A percentile compares a stretch with the other conserved stretches of the same genome.
Evolutionary conservation across 2,113 vertebrate genomes (phyloP).

Genomic region (Octodon degus): DNA sequence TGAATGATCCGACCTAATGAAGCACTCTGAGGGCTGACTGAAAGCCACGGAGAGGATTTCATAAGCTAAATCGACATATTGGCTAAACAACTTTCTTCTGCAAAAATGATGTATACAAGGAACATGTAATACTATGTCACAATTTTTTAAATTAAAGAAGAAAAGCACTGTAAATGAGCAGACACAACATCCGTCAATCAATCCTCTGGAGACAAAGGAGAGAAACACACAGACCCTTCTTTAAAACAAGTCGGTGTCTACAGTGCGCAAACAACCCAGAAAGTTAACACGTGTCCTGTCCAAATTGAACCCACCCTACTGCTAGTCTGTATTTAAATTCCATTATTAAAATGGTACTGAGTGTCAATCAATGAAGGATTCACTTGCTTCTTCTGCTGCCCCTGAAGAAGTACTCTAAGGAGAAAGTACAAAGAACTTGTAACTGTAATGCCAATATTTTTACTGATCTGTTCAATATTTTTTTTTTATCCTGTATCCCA

Average conservation of each 20-base stretch:
- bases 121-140: conserved; percentile 70
- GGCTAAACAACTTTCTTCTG: conserved; percentile 74
- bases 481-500: conserved; percentile 22
- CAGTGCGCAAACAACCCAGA: conserved; percentile 36
- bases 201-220: conserved; percentile 80
- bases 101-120: conserved; percentile 66
- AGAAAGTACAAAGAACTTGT: conserved; percentile 77
- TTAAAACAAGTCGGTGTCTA: conserved; percentile 48
- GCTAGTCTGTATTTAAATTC: conserved; percentile 62
- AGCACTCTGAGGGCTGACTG: conserved; percentile 52
- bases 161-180: conserved; percentile 72
- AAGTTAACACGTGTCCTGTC: conserved; percentile 58
- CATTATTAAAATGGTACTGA: conserved; percentile 59
- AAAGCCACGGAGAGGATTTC: conserved; percentile 66
- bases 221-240: conserved; percentile 59
- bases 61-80: conserved; percentile 74
- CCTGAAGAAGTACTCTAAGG: conserved; percentile 74
- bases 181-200: conserved; percentile 79
- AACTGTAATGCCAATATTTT: conserved; percentile 24
- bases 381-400: conserved; percentile 43
- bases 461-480: conserved; percentile 40
- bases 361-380: conserved; percentile 62
- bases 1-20: conserved; percentile 66
- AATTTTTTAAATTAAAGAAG: conserved; percentile 73
- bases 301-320: conserved; percentile 13